phyloP scores from a whole-genome alignment of 2,113 vertebrate species.

The Miniopterus natalensis region DNA sequence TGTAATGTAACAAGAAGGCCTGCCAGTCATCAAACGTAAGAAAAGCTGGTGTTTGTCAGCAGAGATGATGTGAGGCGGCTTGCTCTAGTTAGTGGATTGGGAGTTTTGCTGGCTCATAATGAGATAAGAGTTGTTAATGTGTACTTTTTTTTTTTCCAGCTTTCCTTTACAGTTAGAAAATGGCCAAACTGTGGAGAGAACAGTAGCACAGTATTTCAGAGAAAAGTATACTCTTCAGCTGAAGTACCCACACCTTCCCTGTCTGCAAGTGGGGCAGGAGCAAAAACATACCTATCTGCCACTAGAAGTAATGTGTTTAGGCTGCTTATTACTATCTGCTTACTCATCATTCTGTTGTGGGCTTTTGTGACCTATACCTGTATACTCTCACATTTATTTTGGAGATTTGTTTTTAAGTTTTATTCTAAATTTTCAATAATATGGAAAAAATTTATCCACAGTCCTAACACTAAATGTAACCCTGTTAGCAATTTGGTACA shows the following conservation, averaged over 20 bases:
- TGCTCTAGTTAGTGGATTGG: constrained; percentile 14
- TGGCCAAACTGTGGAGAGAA: constrained; percentile 99
- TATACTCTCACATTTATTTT: constrained; percentile 29
- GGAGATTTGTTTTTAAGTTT: constrained; percentile 50
- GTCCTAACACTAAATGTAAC: background rate
- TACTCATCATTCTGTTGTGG: background rate
- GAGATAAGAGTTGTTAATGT: constrained; percentile 15
- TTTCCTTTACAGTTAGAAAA: constrained; percentile 99
- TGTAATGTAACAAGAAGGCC: constrained; percentile 98
- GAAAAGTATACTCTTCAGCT: constrained; percentile 99
- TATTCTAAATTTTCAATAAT: constrained; percentile 33
- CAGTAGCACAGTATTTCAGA: constrained; percentile 99
- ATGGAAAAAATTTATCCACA: background rate
- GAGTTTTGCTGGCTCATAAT: background rate
- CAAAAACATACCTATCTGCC: constrained; percentile 99
- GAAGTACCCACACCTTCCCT: constrained; percentile 99
- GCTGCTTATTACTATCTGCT: constrained; percentile 45
- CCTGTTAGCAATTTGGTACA: constrained; percentile 26
- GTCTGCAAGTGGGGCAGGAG: constrained; percentile 99
- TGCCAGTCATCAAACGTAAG: constrained; percentile 99
- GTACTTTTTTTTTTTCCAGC: constrained; percentile 86
- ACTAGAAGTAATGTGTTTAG: constrained; percentile 94
- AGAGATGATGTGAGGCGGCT: background rate
- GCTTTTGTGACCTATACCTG: background rate
- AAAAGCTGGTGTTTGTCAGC: constrained; percentile 74